phyloP scores from a whole-genome alignment of 1,140 invertebrate genomes.

The Drosophila bipectinata region DNA sequence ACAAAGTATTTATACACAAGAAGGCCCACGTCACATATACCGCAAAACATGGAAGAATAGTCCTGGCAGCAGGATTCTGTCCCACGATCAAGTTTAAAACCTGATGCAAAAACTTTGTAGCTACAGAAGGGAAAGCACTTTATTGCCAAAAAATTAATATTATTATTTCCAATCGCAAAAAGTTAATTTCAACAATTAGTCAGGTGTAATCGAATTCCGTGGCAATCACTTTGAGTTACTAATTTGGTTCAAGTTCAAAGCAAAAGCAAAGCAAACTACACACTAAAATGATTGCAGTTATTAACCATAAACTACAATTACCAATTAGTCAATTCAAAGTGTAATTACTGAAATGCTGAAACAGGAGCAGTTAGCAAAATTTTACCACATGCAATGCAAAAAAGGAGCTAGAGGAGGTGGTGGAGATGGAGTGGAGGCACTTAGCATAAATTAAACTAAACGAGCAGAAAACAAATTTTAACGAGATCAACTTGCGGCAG shows the following conservation, averaged over 20 bases:
- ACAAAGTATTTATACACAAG: constrained; percentile 58
- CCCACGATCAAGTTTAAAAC: not conserved
- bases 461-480: constrained; percentile 53
- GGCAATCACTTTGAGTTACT: constrained; percentile 26
- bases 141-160: constrained; percentile 8
- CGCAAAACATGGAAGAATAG: constrained; percentile 6
- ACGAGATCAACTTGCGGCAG: constrained; percentile 51
- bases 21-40: constrained; percentile 35
- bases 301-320: constrained; percentile 66
- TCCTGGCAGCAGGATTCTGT: constrained; percentile 13
- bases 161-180: constrained; percentile 24
- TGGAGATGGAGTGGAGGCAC: constrained; percentile 5
- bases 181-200: constrained; percentile 24
- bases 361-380: constrained; percentile 67
- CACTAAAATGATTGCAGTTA: constrained; percentile 63
- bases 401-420: constrained; percentile 24
- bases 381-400: constrained; percentile 49
- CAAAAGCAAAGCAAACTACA: constrained; percentile 15
- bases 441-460: constrained; percentile 60
- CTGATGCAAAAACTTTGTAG: constrained; percentile 1
- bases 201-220: constrained; percentile 36
- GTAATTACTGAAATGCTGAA: constrained; percentile 64
- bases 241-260: constrained; percentile 32
- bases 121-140: constrained; percentile 5
- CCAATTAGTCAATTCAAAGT: constrained; percentile 79